Evolutionary conservation across 2,113 vertebrate species (phyloP), one percentile per base, ranked within the genome.

Genomic region (Saiga tatarica): DNA sequence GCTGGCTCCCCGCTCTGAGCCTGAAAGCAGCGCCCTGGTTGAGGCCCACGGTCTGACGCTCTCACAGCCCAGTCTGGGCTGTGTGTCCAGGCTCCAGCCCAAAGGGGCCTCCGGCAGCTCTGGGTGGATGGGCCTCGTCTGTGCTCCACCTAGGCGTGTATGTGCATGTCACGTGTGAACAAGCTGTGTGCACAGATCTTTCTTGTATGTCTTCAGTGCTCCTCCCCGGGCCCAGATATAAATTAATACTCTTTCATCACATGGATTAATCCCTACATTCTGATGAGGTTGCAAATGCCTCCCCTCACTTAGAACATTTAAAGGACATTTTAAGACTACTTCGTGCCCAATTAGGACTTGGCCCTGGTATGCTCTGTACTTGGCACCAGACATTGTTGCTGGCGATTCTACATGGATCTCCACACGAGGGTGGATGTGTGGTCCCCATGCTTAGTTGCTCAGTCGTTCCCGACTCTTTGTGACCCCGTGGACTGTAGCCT

Each of bases 11-110:
- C 0, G 64, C 97, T 74, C 97, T 76, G 78, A 53, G 83, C 33
- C 94, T 94, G 97, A 97, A 97, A 81, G 91, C 89, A 74, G 92
- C 97, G 91, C 97, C 96, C 95, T 89, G 94, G 97, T 96, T 96
- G 62, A 59, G 52, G 39, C 2, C 26, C 12, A 30, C 21, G 26
- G 79, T 60, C 25, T 21, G 97, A 92, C 76, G 97, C 97, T 98
- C 93, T 98, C 98, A 87, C 96, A 23, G 67, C 67, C 67, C 67
- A 5, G 26, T 42, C 12, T 76, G 92, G 74, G 93, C 30, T 78
- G 76, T 60, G 90, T 95, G 91, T 96, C 96, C 84, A 0, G 30
- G 36, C 50, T 90, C 13, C 9, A 5, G 95, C 89, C 95, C 94
- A 87, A 95, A 53, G 91, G 94, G 96, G 94, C 93, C 96, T 79